These are phyloP conservation scores for Trilocha varians DNA, from an alignment of 2,888 invertebrate genomes.

Conservation along the genomic window DNA sequence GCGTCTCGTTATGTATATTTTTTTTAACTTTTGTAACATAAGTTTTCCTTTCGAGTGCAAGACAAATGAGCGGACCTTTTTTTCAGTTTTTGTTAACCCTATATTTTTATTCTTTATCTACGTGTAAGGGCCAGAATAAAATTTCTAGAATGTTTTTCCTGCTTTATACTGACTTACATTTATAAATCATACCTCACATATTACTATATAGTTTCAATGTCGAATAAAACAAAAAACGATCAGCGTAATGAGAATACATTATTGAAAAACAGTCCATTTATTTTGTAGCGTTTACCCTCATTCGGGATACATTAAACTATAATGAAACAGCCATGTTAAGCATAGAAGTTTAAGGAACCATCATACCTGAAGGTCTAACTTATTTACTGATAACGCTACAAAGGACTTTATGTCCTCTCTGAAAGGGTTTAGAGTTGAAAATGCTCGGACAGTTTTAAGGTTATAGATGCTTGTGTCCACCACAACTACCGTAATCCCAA, in stretches of 20 bases:
- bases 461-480: constrained; percentile 31
- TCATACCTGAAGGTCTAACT: constrained; percentile 28
- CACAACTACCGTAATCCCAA: constrained; percentile 52
- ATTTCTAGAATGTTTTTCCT: no score
- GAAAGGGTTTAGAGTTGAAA: constrained; percentile 20
- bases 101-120: background rate
- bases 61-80: background rate
- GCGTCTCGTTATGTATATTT: constrained; percentile 56
- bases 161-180: no score
- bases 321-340: constrained; percentile 41
- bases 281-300: constrained; percentile 20
- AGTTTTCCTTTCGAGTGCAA: background rate
- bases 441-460: constrained; percentile 19
- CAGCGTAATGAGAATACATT: constrained; percentile 5
- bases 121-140: no score
- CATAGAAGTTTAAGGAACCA: constrained; percentile 35
- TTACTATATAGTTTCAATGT: background rate
- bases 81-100: background rate
- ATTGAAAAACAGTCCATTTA: constrained; percentile 5
- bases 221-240: background rate
- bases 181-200: no score
- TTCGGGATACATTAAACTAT: constrained; percentile 31
- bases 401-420: constrained; percentile 23
- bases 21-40: background rate
- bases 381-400: constrained; percentile 11